These are phyloP conservation scores for Drosophila maculinotata DNA, from an alignment of 2,888 invertebrate genomes.

Conservation along the genomic window DNA sequence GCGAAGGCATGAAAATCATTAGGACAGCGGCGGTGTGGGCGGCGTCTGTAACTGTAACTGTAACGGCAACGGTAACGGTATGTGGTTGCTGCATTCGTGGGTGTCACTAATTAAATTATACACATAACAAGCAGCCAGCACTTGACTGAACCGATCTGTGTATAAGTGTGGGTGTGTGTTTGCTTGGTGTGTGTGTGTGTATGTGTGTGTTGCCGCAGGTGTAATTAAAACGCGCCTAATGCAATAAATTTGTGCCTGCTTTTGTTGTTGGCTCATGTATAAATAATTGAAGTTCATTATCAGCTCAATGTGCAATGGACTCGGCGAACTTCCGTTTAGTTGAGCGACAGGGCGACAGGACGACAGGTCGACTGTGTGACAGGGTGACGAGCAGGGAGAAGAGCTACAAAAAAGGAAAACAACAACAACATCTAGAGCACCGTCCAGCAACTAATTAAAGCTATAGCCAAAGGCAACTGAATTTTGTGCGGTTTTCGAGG, in stretches of 20 bases:
- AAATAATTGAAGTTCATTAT: slow-evolving; percentile 68
- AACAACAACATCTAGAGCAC: slow-evolving; percentile 10
- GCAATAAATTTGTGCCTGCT: slow-evolving; percentile 66
- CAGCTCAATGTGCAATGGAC: slow-evolving; percentile 50
- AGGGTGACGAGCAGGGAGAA: not conserved
- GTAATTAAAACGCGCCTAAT: slow-evolving; percentile 73
- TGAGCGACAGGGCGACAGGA: not conserved
- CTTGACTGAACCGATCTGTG: slow-evolving; percentile 34
- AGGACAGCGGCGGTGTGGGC: slow-evolving; percentile 43
- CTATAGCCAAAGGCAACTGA: slow-evolving; percentile 45
- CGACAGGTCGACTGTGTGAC: not conserved
- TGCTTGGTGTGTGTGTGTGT: not conserved
- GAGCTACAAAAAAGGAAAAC: slow-evolving; percentile 7
- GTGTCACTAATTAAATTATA: slow-evolving; percentile 79
- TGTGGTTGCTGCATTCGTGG: slow-evolving; percentile 52
- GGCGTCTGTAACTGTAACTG: slow-evolving; percentile 5
- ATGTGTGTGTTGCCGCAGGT: slow-evolving; percentile 62
- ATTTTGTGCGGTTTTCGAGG: slow-evolving; percentile 40
- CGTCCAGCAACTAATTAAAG: slow-evolving; percentile 61
- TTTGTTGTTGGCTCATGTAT: slow-evolving; percentile 48
- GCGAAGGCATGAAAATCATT: slow-evolving; percentile 78
- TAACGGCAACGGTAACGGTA: not conserved
- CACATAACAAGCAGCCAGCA: slow-evolving; percentile 50
- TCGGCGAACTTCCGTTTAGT: slow-evolving; percentile 2
- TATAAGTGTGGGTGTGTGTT: slow-evolving; percentile 20